Evolutionary conservation across 2,888 invertebrate genomes (phyloP).

Genomic region (Syrista parreyssii): DNA sequence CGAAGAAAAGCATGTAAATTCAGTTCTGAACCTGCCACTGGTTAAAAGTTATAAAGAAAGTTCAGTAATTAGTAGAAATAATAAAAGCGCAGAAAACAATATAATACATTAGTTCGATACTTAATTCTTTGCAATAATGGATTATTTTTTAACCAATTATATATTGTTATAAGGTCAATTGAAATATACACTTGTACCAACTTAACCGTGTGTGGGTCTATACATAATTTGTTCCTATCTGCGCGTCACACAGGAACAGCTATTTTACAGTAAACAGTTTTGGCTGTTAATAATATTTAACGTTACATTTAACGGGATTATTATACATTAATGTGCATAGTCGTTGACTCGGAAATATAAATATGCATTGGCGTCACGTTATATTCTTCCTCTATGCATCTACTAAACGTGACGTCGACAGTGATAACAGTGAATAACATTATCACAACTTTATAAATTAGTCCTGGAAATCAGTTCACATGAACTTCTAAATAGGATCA

Average conservation of each 20-base stretch:
- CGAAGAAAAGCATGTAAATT: not conserved
- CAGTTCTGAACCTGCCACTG: not conserved
- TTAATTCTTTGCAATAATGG: not conserved
- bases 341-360: constrained; percentile 36
- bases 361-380: constrained; percentile 34
- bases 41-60: not conserved
- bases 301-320: constrained; percentile 53
- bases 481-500: too few species aligned
- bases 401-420: not conserved
- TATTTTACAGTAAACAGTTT: constrained; percentile 2
- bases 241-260: not conserved
- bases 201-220: not conserved
- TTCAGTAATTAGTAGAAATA: not conserved
- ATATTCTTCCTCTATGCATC: not conserved
- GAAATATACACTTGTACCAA: not conserved
- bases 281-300: constrained; percentile 42
- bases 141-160: not conserved
- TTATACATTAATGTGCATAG: constrained; percentile 40
- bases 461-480: too few species aligned
- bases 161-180: not conserved
- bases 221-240: not conserved
- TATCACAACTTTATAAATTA: not conserved
- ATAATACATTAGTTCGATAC: not conserved
- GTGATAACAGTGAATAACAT: not conserved
- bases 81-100: not conserved